phyloP scores from a whole-genome alignment of 2,113 vertebrate species.

The Macheiramphus alcinus region DNA sequence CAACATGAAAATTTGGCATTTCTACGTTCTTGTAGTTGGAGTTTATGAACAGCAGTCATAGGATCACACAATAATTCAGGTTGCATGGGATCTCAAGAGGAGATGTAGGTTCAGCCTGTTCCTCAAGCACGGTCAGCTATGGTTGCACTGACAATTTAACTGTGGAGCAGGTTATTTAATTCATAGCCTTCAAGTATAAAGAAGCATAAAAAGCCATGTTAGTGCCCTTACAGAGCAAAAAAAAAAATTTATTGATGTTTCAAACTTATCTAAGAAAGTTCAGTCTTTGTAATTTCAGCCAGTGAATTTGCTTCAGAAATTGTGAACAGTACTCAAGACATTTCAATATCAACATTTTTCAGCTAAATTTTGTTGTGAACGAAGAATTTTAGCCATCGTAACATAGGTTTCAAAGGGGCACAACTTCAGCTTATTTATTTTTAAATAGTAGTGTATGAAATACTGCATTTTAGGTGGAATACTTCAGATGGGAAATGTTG shows the following conservation, averaged over 20 bases:
- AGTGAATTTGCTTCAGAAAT: not conserved
- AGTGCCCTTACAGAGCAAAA: not conserved
- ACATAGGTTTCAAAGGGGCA: not conserved
- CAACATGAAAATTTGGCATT: not conserved
- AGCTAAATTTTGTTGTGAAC: not conserved
- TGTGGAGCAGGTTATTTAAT: not conserved
- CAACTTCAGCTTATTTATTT: not conserved
- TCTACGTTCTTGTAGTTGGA: not conserved
- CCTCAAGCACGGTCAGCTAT: accelerated
- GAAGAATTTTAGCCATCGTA: not conserved
- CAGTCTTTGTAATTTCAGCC: not conserved
- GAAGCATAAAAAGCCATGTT: not conserved
- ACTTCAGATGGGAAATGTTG: not conserved
- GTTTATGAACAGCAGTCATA: not conserved
- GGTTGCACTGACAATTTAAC: not conserved
- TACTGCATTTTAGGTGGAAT: not conserved
- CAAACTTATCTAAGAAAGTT: not conserved
- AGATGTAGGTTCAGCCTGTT: not conserved
- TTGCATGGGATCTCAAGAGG: not conserved
- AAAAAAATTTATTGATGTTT: not conserved
- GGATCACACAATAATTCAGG: not conserved
- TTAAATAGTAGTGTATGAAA: not conserved
- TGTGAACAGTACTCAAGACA: not conserved
- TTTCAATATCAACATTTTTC: not conserved
- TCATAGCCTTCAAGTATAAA: not conserved